Evolutionary conservation across 2,113 vertebrate genomes (phyloP).

Genomic region (Rattus rattus): DNA sequence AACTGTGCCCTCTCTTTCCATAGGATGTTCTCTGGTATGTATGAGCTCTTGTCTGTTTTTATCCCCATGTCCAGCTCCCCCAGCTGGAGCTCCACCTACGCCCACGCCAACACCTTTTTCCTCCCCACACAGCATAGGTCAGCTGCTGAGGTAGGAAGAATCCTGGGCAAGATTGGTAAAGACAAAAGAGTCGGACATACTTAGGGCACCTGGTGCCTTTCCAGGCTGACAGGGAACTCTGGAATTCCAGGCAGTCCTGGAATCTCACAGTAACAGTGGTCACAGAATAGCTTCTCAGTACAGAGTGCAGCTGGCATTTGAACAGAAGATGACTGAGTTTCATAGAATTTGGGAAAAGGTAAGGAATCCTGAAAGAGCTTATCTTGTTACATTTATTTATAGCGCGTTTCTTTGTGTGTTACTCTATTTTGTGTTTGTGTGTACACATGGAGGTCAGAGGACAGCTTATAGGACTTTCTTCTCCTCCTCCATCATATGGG

Average conservation of each 20-base stretch:
- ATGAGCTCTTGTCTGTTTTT: neutral
- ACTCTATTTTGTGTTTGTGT: neutral
- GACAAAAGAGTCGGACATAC: neutral
- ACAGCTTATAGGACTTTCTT: neutral
- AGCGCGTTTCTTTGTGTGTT: too few species aligned
- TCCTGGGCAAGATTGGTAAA: neutral
- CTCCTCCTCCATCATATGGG: neutral
- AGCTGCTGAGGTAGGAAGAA: neutral
- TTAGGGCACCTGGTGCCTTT: neutral
- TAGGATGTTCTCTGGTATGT: neutral
- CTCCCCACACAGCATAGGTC: neutral
- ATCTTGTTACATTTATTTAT: neutral
- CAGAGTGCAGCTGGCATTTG: neutral
- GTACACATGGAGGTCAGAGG: neutral
- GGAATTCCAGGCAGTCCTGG: neutral
- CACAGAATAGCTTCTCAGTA: neutral
- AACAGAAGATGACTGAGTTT: slow-evolving; percentile 22
- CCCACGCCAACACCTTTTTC: neutral
- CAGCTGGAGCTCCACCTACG: neutral
- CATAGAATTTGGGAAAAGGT: neutral
- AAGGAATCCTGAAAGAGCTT: slow-evolving; percentile 8
- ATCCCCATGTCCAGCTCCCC: neutral
- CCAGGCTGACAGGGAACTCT: neutral
- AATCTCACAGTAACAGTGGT: neutral
- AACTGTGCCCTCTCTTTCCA: neutral